Evolutionary conservation across 2,888 invertebrate genomes (phyloP).

Genomic region (Mythimna impura): DNA sequence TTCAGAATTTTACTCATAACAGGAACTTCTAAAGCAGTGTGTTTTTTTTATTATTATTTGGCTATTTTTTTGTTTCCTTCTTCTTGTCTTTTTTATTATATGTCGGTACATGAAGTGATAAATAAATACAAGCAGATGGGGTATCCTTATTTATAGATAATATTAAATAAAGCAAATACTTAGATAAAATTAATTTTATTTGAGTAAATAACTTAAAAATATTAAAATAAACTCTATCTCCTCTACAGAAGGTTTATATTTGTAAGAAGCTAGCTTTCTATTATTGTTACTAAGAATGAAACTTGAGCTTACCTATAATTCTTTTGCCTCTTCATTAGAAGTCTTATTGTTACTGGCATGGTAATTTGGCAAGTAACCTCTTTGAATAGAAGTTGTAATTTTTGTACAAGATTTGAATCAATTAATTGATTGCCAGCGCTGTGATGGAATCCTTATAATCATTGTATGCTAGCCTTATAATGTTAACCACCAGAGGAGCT

Average conservation of each 20-base stretch:
- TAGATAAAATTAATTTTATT: slow-evolving; percentile 8
- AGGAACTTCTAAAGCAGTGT: not conserved
- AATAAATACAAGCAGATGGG: slow-evolving; percentile 5
- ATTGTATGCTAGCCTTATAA: too few relatives aligned
- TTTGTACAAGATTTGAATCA: not conserved
- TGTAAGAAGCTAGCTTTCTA: not conserved
- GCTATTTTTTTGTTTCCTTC: too few relatives aligned
- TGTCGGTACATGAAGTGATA: slow-evolving; percentile 7
- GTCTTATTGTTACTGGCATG: not conserved
- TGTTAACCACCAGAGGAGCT: too few relatives aligned
- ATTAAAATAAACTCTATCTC: slow-evolving; percentile 2
- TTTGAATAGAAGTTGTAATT: not conserved
- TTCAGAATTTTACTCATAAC: too few relatives aligned
- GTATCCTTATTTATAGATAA: slow-evolving; percentile 1
- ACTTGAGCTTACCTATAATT: not conserved
- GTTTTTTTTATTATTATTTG: not conserved
- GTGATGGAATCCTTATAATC: too few relatives aligned
- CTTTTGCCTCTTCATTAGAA: too few relatives aligned
- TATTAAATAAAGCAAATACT: slow-evolving; percentile 36
- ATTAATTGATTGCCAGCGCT: too few relatives aligned
- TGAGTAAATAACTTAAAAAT: not conserved
- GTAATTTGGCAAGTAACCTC: not conserved
- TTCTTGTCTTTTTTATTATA: too few relatives aligned
- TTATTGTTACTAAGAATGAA: not conserved
- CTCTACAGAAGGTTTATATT: not conserved